Percentiles rank a stretch among this genome's conserved stretches.
Evolutionary conservation across 2,113 vertebrate genomes (phyloP).

Genomic region (Aegithalos caudatus): DNA sequence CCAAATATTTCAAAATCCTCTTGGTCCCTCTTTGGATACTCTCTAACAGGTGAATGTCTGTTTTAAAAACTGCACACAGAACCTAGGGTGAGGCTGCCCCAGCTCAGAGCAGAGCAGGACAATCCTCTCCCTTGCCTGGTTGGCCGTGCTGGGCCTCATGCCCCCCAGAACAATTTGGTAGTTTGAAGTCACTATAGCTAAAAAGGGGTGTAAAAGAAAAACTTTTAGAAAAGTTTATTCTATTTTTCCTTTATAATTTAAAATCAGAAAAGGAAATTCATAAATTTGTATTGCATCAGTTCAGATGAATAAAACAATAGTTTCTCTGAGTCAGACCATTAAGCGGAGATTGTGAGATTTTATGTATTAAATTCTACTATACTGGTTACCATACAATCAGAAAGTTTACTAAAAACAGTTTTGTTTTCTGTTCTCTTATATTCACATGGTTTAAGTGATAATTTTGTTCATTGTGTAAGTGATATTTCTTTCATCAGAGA

Average conservation of each 20-base stretch:
- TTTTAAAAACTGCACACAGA: not conserved
- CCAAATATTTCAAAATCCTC: not conserved
- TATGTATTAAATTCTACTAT: not conserved
- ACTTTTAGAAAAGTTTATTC: not conserved
- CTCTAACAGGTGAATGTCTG: not conserved
- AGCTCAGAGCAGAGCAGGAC: rapidly evolving
- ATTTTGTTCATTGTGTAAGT: not conserved
- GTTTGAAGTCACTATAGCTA: not conserved
- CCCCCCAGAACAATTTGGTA: not conserved
- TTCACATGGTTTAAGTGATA: not conserved
- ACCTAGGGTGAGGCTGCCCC: rapidly evolving
- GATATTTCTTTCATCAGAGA: not conserved
- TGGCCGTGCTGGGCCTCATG: rapidly evolving
- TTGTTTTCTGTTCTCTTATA: not conserved
- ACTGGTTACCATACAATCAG: not conserved
- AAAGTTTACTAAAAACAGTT: not conserved
- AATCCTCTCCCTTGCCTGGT: rapidly evolving
- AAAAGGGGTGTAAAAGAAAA: not conserved
- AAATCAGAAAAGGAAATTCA: not conserved
- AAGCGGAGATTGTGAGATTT: not conserved
- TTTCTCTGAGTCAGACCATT: not conserved
- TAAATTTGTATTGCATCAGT: not conserved
- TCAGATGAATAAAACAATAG: not conserved
- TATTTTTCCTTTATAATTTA: not conserved
- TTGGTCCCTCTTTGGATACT: not conserved